Evolutionary conservation across 2,113 vertebrate species (phyloP).

Genomic region (Rhabdornis inornatus): DNA sequence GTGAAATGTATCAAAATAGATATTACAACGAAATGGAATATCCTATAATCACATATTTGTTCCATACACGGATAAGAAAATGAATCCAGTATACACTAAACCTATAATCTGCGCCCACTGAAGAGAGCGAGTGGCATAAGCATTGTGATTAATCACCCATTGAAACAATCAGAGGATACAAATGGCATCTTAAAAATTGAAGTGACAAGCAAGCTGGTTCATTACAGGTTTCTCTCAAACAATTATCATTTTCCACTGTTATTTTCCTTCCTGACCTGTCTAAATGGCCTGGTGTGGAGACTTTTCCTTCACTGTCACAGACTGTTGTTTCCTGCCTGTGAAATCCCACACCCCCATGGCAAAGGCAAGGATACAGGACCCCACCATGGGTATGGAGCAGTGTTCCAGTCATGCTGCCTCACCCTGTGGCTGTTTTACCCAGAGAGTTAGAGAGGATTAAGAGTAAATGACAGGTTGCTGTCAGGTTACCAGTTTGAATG

Average conservation of each 20-base stretch:
- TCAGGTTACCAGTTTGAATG: not conserved
- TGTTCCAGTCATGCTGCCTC: not conserved
- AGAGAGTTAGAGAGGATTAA: not conserved
- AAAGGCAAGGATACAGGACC: not conserved
- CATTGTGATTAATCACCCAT: not conserved
- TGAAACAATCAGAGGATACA: not conserved
- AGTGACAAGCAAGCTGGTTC: not conserved
- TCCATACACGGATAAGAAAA: not conserved
- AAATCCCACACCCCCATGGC: rapidly evolving
- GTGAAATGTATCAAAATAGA: not conserved
- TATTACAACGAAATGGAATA: not conserved
- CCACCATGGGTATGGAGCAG: rapidly evolving
- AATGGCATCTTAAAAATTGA: not conserved
- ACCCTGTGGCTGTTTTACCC: not conserved
- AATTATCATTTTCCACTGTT: not conserved
- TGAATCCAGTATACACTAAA: not conserved
- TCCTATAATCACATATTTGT: not conserved
- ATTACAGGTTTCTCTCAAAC: not conserved
- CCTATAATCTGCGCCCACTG: not conserved
- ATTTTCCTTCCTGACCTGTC: not conserved
- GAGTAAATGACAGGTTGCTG: not conserved
- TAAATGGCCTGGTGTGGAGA: not conserved
- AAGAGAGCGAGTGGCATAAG: not conserved
- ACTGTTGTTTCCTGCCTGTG: not conserved
- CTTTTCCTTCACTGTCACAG: not conserved